Percentiles rank a stretch among this genome's conserved stretches.
Conservation (phyloP, 2,113 vertebrate genomes). For the Pogonocichla stellata region DNA sequence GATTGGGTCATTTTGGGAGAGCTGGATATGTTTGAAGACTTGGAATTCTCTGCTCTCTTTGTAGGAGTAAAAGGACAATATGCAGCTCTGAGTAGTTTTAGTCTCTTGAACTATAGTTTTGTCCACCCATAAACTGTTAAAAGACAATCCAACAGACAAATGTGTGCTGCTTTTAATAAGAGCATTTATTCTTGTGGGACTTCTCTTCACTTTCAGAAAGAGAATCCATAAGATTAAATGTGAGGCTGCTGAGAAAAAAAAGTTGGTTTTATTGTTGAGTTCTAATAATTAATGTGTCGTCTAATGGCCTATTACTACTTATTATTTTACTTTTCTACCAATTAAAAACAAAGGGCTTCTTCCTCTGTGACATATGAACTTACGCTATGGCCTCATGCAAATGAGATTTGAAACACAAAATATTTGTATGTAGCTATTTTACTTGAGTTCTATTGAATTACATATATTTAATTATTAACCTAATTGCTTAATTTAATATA, state of each 20-base stretch:
- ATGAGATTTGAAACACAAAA: neutral
- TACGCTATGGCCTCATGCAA: neutral
- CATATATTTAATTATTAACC: neutral
- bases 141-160: neutral
- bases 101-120: neutral
- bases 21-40: neutral
- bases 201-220: neutral
- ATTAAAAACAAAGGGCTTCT: neutral
- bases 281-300: neutral
- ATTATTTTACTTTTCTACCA: neutral
- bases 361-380: neutral
- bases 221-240: neutral
- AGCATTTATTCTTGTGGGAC: neutral
- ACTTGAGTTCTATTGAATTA: neutral
- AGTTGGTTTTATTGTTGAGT: neutral
- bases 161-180: neutral
- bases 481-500: neutral
- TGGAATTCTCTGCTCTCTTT: neutral
- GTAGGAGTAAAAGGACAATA: neutral
- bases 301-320: neutral
- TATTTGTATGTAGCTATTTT: neutral
- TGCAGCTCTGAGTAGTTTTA: neutral
- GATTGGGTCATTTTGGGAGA: neutral
- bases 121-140: neutral
- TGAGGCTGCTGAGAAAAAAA: neutral